These are phyloP conservation scores for Pitta sordida DNA, from an alignment of 2,113 vertebrate genomes.

Conservation along the genomic window DNA sequence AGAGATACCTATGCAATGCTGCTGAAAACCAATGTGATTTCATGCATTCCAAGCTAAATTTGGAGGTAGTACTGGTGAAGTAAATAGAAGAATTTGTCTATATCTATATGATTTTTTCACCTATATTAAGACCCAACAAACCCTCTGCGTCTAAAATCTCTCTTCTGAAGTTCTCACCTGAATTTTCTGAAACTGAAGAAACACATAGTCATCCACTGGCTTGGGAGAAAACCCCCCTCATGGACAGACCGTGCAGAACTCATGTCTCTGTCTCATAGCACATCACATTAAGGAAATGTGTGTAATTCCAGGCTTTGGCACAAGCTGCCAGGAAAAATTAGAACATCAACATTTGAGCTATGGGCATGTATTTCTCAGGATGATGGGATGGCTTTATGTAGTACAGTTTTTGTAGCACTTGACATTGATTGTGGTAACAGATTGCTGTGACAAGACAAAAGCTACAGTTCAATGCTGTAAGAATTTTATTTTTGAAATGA, in stretches of 20 bases:
- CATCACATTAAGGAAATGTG: not conserved
- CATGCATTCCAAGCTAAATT: not conserved
- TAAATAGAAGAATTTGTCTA: not conserved
- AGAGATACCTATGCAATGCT: not conserved
- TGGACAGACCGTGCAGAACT: not conserved
- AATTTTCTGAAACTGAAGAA: not conserved
- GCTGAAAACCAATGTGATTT: not conserved
- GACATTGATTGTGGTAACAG: not conserved
- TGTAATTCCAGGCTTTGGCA: not conserved
- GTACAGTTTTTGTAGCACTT: not conserved
- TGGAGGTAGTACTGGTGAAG: not conserved
- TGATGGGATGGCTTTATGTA: not conserved
- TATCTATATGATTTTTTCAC: not conserved
- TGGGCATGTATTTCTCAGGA: fast-evolving
- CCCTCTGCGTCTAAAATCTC: not conserved
- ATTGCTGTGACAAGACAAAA: not conserved
- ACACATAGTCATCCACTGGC: not conserved
- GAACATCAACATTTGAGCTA: not conserved
- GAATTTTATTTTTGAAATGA: not conserved
- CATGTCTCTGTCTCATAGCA: not conserved
- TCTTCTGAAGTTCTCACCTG: not conserved
- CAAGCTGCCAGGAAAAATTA: not conserved
- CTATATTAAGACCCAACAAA: not conserved
- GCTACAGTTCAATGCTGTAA: not conserved
- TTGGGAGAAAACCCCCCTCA: not conserved